phyloP scores from a whole-genome alignment of 2,797 vertebrate genomes.

The Pseudochromis fuscus region DNA sequence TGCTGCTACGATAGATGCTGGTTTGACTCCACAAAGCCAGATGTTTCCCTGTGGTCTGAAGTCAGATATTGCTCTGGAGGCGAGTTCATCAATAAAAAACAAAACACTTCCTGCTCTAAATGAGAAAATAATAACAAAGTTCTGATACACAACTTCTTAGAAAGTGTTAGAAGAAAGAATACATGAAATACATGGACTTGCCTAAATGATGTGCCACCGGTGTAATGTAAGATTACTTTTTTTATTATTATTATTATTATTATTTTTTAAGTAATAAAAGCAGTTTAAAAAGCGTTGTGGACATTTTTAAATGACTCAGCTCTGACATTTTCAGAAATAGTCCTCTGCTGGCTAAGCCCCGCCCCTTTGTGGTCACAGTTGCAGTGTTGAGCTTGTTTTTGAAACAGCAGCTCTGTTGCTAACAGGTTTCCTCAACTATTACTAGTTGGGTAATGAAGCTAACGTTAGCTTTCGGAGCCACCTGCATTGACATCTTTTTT shows the following conservation, averaged over 20 bases:
- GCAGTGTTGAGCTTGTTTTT: no score
- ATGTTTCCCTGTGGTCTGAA: neutral
- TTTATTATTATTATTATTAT: no score
- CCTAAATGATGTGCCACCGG: slow-evolving; percentile 38
- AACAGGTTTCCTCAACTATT: no score
- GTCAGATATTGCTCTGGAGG: neutral
- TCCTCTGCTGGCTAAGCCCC: slow-evolving; percentile 7
- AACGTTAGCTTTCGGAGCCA: no score
- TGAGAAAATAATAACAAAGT: neutral
- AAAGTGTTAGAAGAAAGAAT: slow-evolving; percentile 25
- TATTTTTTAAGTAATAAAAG: slow-evolving; percentile 51
- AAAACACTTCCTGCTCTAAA: neutral
- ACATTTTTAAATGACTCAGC: no score
- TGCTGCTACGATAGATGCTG: slow-evolving; percentile 31
- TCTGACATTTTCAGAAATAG: slow-evolving; percentile 4
- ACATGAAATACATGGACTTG: slow-evolving; percentile 38
- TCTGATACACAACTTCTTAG: slow-evolving; percentile 12
- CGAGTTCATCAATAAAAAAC: neutral
- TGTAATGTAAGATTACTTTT: slow-evolving; percentile 33
- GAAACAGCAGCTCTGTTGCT: no score
- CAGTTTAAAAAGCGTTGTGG: slow-evolving; percentile 31
- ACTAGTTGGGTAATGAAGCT: no score
- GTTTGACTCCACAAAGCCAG: slow-evolving; percentile 17
- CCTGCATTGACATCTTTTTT: no score
- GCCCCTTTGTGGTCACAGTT: neutral